Conservation (phyloP, 2,113 vertebrate genomes). For the Archocentrus centrarchus region DNA sequence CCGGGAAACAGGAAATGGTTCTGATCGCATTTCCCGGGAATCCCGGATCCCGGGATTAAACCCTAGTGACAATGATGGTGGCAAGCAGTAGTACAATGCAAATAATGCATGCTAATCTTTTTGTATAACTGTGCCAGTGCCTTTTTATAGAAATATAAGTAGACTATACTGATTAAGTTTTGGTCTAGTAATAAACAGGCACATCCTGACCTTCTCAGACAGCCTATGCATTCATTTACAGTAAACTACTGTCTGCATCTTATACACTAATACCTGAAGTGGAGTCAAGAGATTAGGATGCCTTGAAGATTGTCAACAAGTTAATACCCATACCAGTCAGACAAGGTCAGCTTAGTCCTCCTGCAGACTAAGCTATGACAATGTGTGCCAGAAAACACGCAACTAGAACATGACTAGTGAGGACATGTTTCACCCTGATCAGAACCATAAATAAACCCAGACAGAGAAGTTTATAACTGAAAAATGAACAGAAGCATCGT, state of each 20-base stretch:
- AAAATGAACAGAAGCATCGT: background rate
- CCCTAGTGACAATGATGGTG: background rate
- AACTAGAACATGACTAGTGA: background rate
- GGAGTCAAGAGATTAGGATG: conserved; percentile 1
- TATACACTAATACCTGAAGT: background rate
- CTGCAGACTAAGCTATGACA: conserved; percentile 5
- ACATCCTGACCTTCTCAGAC: background rate
- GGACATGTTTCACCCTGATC: background rate
- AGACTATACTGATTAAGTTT: background rate
- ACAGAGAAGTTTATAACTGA: background rate
- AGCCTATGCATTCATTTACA: background rate
- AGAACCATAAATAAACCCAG: background rate
- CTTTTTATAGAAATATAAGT: background rate
- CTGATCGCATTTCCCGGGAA: too few relatives aligned
- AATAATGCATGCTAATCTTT: background rate
- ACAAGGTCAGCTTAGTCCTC: conserved; percentile 47
- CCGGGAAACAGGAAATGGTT: too few relatives aligned
- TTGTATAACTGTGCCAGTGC: background rate
- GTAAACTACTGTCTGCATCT: background rate
- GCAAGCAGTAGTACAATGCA: background rate
- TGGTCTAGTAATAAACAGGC: background rate
- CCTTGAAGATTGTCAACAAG: conserved; percentile 47
- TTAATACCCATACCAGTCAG: conserved; percentile 57
- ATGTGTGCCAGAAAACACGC: conserved; percentile 29
- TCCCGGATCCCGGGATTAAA: too few relatives aligned